These are phyloP conservation scores for Pterophyllum scalare DNA, from an alignment of 2,113 vertebrate species.

Conservation along the genomic window DNA sequence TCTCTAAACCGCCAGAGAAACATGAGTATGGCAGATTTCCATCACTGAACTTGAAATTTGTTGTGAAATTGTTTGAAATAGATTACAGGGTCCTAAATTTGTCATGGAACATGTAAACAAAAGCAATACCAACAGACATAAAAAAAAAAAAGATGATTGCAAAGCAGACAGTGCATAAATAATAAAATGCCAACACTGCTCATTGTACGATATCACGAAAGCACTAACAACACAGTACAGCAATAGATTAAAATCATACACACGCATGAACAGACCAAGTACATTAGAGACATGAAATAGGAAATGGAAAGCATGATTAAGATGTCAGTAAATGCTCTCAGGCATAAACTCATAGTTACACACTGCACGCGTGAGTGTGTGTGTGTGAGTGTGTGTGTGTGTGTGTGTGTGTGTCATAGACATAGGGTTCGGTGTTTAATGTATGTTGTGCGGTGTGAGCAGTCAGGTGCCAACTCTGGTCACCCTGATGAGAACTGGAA, in stretches of 20 bases:
- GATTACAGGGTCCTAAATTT: neutral
- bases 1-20: neutral
- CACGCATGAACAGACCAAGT: neutral
- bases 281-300: constrained; percentile 21
- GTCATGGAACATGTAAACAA: neutral
- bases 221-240: neutral
- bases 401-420: constrained; percentile 12
- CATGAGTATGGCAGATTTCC: neutral
- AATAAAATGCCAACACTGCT: constrained; percentile 19
- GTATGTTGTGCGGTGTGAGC: constrained; percentile 34
- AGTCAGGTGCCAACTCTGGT: constrained; percentile 52
- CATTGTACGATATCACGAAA: neutral
- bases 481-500: constrained; percentile 35
- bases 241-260: neutral
- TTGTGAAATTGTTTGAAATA: neutral
- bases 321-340: constrained; percentile 49
- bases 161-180: neutral
- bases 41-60: neutral
- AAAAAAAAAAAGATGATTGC: neutral
- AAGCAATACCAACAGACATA: neutral
- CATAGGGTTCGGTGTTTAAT: constrained; percentile 48
- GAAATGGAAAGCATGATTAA: constrained; percentile 27
- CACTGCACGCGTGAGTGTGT: neutral
- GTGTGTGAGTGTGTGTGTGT: no score
- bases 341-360: constrained; percentile 39